Conservation (phyloP, 1,140 invertebrate genomes). For the Idris sp. region DNA sequence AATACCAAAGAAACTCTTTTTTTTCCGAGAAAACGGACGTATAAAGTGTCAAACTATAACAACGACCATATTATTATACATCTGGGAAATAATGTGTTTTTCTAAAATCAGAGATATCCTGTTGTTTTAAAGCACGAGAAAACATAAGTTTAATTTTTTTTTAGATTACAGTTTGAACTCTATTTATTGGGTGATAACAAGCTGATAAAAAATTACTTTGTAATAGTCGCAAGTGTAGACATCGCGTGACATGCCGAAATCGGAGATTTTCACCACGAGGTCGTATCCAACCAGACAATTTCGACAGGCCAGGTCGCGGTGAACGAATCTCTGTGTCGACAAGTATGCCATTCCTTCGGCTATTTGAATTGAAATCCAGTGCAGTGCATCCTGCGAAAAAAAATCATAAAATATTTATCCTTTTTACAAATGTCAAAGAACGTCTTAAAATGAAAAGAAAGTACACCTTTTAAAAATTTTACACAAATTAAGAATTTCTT, state of each 20-base stretch:
- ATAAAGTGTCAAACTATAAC: neutral
- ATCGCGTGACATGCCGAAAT: slow-evolving; percentile 94
- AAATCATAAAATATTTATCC: slow-evolving; percentile 2
- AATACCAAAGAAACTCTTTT: no score
- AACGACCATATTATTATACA: neutral
- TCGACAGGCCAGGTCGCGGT: slow-evolving; percentile 92
- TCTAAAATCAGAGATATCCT: slow-evolving; percentile 7
- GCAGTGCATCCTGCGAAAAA: slow-evolving; percentile 77
- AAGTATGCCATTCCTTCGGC: slow-evolving; percentile 93
- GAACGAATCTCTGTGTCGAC: slow-evolving; percentile 91
- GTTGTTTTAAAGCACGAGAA: no score
- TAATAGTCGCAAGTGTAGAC: slow-evolving; percentile 96
- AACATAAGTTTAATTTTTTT: no score
- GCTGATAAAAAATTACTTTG: slow-evolving; percentile 80
- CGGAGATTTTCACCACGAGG: slow-evolving; percentile 91
- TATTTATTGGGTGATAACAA: slow-evolving; percentile 35
- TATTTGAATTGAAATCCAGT: slow-evolving; percentile 83
- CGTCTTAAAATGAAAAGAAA: no score
- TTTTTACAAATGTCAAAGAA: no score
- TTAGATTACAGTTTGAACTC: no score
- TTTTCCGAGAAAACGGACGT: neutral
- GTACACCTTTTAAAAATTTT: no score
- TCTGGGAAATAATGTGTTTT: neutral
- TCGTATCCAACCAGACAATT: slow-evolving; percentile 92
- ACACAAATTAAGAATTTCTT: no score